Base-by-base conservation (phyloP, 2,797 vertebrate genomes). In the Eleutherodactylus coqui region DNA sequence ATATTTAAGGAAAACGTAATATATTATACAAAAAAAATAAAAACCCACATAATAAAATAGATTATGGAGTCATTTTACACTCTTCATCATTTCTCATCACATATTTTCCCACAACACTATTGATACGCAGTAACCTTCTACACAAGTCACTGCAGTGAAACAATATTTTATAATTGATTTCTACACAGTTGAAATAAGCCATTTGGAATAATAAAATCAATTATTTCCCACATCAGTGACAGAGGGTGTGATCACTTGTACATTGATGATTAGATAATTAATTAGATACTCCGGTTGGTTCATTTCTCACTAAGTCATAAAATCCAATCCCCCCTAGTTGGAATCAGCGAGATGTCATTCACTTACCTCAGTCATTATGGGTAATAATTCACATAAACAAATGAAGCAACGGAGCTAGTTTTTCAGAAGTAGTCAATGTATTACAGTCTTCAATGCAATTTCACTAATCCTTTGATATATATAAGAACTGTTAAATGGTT, bases 401-500 rank as follows among this genome's bases (percentile, higher is more conserved):
- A 81, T 51, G 21, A 49, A 51, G 8, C 21, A 27, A 27, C 14
- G 3, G 27, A 29, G 36, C 21, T 49, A 9, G 11, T n/a, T 53
- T 62, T 60, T 41, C 19, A 7, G 43, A 69, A 47, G 19, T 29
- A 38, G 75, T 24, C 6, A 67, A 80, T 34, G 58, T 32, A 53
- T 82, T 82, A 53, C 29, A 70, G 29, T 70, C 9, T 62, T 70
- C 19, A 36, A 70, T 51, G 8, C 49, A 43, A 32, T 73, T 72
- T 73, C 16, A 29, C 47, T 82, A 58, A 82, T 73, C 80, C 36
- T 27, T 49, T 41, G 49, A 53, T 82, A 82, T 58, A 45, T 58
- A 73, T 73, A 82, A 73, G 67, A 11, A 9, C 67, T 43, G 80
- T 43, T 72, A 72, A 72, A 55, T 73, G 49, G 49, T 72, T 82